Percentiles rank a stretch among this genome's conserved stretches.
These are phyloP conservation scores for Drosophila pallidifrons DNA, from an alignment of 1,140 invertebrate species.

Conservation along the genomic window DNA sequence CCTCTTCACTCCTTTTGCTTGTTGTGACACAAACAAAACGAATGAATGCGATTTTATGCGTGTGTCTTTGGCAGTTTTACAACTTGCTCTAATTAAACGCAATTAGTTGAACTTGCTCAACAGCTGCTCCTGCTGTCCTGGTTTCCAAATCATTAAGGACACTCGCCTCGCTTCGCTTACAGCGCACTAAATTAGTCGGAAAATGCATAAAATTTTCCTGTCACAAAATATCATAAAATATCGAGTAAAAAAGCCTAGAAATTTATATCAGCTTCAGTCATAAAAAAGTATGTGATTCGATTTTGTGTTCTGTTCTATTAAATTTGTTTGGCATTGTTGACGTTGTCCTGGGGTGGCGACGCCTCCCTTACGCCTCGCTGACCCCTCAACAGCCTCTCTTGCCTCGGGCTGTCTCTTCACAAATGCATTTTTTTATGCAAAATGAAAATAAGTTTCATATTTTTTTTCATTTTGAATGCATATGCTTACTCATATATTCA, in stretches of 20 bases:
- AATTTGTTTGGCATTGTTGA: slow-evolving; percentile 6
- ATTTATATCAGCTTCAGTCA: slow-evolving; percentile 9
- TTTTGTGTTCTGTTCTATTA: slow-evolving; percentile 28
- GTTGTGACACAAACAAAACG: slow-evolving; percentile 44
- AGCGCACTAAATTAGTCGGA: slow-evolving; percentile 52
- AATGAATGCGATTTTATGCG: slow-evolving; percentile 33
- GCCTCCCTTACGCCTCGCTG: slow-evolving; percentile 8
- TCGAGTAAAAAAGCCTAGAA: not conserved
- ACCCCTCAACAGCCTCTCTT: slow-evolving; percentile 20
- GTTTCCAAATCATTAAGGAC: slow-evolving; percentile 30
- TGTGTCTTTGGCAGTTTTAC: slow-evolving; percentile 35
- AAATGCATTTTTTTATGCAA: slow-evolving; percentile 67
- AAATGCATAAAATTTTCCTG: slow-evolving; percentile 66
- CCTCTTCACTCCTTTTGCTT: slow-evolving; percentile 26
- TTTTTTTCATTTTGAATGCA: not conserved
- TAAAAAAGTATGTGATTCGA: slow-evolving; percentile 52
- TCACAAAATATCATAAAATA: slow-evolving; percentile 68
- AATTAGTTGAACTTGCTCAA: slow-evolving; percentile 48
- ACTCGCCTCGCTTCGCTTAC: not conserved
- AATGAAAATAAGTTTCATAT: slow-evolving; percentile 35
- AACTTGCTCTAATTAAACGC: slow-evolving; percentile 54
- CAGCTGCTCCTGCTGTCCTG: slow-evolving; percentile 47
- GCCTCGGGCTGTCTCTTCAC: slow-evolving; percentile 24
- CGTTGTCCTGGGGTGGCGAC: slow-evolving; percentile 30
- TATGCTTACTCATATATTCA: slow-evolving; percentile 9